These are phyloP conservation scores for Palythoa grandiflora DNA, from an alignment of 92 coral and sea anemone species.

Conservation along the genomic window DNA sequence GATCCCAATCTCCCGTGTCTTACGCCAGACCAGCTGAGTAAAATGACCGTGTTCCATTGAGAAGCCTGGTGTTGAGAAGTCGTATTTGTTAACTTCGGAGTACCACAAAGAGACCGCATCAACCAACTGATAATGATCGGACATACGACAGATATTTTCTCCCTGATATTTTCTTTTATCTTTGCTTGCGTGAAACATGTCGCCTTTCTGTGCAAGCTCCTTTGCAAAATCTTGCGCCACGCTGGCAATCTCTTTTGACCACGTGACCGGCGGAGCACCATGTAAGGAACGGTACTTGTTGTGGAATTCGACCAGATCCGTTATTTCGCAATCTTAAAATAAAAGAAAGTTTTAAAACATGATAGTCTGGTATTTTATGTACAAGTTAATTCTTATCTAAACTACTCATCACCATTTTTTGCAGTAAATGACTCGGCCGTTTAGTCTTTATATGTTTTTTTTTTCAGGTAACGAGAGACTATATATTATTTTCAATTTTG, in stretches of 20 bases:
- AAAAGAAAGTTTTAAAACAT: too few relatives aligned
- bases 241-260: conserved; percentile 86
- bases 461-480: too few relatives aligned
- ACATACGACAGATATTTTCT: conserved; percentile 86
- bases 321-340: too few relatives aligned
- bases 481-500: too few relatives aligned
- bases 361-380: too few relatives aligned
- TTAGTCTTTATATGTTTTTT: too few relatives aligned
- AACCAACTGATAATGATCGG: conserved; percentile 62
- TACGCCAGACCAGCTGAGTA: conserved; percentile 93
- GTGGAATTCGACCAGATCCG: conserved; percentile 68
- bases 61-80: conserved; percentile 82
- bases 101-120: conserved; percentile 86
- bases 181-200: conserved; percentile 75
- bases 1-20: conserved; percentile 85
- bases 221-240: conserved; percentile 92
- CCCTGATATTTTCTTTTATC: conserved; percentile 82
- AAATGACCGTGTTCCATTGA: conserved; percentile 83
- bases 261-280: conserved; percentile 80
- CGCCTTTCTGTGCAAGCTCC: conserved; percentile 79
- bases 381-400: too few relatives aligned
- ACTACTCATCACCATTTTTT: too few relatives aligned
- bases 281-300: conserved; percentile 86
- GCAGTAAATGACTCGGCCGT: too few relatives aligned
- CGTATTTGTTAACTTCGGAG: conserved; percentile 73